A percentile compares a stretch with the other conserved stretches of the same genome.
These are phyloP conservation scores for Coptodon bakossiorum DNA, from an alignment of 2,113 vertebrate genomes.

Conservation along the genomic window DNA sequence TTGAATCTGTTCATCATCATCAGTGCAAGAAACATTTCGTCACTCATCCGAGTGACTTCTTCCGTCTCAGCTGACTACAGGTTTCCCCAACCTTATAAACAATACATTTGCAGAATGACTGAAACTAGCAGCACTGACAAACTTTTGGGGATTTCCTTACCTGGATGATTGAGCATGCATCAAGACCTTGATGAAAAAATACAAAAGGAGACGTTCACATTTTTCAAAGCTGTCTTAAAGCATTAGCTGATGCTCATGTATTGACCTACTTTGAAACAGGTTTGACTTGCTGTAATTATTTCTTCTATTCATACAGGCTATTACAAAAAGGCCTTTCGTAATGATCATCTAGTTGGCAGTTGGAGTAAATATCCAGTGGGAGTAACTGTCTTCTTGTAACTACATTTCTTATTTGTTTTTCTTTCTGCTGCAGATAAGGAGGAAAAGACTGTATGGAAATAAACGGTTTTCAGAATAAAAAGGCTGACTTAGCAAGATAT, in stretches of 20 bases:
- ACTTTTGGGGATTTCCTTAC: neutral
- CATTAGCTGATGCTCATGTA: neutral
- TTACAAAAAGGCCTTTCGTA: neutral
- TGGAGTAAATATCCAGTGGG: neutral
- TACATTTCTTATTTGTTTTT: neutral
- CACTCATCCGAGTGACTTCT: neutral
- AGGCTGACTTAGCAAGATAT: neutral
- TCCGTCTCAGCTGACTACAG: neutral
- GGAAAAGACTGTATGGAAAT: neutral
- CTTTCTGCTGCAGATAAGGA: neutral
- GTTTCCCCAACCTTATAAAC: neutral
- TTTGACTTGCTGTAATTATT: neutral
- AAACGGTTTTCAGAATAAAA: neutral
- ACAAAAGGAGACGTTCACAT: neutral
- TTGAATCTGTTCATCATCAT: neutral
- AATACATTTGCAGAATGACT: neutral
- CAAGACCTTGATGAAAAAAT: neutral
- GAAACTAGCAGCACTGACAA: neutral
- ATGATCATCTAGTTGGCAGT: neutral
- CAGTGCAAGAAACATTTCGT: neutral
- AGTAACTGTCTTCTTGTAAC: neutral
- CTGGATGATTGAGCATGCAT: neutral
- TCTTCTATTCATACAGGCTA: neutral
- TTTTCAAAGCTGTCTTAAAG: neutral
- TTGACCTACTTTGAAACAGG: neutral